Percentiles rank a stretch among this genome's conserved stretches.
These are phyloP conservation scores for Pachycephala philippinensis DNA, from an alignment of 2,113 vertebrate genomes.

Conservation along the genomic window DNA sequence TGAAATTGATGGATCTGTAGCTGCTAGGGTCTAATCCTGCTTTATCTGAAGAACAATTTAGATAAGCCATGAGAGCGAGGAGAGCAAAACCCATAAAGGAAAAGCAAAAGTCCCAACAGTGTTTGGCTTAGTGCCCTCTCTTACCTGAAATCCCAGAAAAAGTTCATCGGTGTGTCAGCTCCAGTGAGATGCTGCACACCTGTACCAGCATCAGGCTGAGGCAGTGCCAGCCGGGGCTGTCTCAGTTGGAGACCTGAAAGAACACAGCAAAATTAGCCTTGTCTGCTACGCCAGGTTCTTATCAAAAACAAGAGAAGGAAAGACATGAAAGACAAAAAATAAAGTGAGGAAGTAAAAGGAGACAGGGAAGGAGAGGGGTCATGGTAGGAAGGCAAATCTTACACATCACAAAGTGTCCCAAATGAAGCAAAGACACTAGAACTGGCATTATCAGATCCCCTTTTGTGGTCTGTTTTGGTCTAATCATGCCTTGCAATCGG, in stretches of 20 bases:
- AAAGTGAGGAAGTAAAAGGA: not conserved
- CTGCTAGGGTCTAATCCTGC: not conserved
- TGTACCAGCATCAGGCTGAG: not conserved
- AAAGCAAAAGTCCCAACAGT: not conserved
- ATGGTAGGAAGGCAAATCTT: not conserved
- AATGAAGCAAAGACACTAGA: not conserved
- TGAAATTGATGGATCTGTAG: not conserved
- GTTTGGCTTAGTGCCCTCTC: not conserved
- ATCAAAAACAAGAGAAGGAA: not conserved
- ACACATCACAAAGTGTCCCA: not conserved
- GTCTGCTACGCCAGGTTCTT: not conserved
- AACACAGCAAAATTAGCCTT: not conserved
- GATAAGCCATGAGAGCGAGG: not conserved
- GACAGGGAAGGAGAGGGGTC: not conserved
- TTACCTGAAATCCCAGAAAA: not conserved
- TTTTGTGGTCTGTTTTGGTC: not conserved
- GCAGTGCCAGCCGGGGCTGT: not conserved
- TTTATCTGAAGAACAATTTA: not conserved
- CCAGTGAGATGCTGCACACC: not conserved
- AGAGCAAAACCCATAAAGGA: not conserved
- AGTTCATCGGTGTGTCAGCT: not conserved
- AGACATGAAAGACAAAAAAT: not conserved
- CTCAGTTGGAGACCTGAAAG: not conserved
- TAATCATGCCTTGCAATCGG: not conserved
- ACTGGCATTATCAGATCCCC: not conserved